phyloP scores from a whole-genome alignment of 1,140 invertebrate genomes.

The Sesamia nonagrioides region DNA sequence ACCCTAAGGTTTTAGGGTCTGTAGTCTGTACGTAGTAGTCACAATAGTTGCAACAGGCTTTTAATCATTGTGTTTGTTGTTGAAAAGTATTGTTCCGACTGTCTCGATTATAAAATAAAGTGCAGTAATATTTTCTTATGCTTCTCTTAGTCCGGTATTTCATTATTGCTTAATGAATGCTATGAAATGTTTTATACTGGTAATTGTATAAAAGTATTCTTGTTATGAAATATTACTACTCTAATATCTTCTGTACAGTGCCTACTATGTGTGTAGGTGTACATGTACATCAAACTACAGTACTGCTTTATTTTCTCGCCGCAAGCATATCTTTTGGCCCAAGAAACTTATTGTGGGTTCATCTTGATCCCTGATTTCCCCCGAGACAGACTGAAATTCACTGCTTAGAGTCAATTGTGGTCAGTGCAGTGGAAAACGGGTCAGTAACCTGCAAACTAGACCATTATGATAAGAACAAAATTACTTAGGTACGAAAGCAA shows the following conservation, averaged over 20 bases:
- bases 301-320: conserved; percentile 46
- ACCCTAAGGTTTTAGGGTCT: too few relatives aligned
- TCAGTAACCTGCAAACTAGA: background rate
- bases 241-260: too few relatives aligned
- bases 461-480: background rate
- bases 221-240: background rate
- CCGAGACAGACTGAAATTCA: conserved; percentile 42
- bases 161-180: background rate
- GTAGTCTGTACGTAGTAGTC: too few relatives aligned
- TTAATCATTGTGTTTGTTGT: conserved; percentile 22
- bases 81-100: conserved; percentile 12
- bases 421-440: conserved; percentile 34
- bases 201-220: background rate
- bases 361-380: conserved; percentile 52
- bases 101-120: background rate
- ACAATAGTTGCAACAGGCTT: conserved; percentile 25
- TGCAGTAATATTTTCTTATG: background rate
- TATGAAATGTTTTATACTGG: too few relatives aligned
- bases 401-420: conserved; percentile 51
- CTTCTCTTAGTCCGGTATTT: background rate
- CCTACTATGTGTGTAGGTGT: conserved; percentile 1
- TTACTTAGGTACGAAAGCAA: background rate
- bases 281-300: conserved; percentile 9
- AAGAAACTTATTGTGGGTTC: conserved; percentile 50
- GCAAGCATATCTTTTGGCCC: conserved; percentile 43